Percentiles rank a stretch among this genome's conserved stretches.
Conservation (phyloP, 2,888 invertebrate species). For the Zaprionus obscuricornis region DNA sequence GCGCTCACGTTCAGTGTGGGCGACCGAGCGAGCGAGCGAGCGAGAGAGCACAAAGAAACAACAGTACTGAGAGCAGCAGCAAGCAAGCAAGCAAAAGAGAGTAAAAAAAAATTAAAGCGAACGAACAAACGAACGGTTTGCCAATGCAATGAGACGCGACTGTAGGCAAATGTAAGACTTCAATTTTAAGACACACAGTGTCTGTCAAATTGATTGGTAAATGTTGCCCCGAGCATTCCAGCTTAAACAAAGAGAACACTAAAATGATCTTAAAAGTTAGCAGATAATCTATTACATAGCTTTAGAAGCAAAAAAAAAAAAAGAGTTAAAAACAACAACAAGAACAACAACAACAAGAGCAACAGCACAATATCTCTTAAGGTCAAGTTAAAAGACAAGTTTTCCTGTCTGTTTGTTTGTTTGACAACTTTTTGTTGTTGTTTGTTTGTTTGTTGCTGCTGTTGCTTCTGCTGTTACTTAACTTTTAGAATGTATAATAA, state of each 20-base stretch:
- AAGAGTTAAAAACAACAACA: too few relatives aligned
- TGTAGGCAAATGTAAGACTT: constrained; percentile 32
- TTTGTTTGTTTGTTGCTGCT: not conserved
- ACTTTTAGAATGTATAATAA: too few relatives aligned
- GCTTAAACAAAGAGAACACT: too few relatives aligned
- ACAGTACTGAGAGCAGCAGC: not conserved
- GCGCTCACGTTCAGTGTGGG: constrained; percentile 23
- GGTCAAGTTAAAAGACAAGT: not conserved
- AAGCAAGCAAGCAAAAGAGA: not conserved
- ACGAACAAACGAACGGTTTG: constrained; percentile 37
- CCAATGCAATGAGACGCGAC: constrained; percentile 48
- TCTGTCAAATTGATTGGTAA: constrained; percentile 10
- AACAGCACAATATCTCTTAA: too few relatives aligned
- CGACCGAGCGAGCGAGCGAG: constrained; percentile 17
- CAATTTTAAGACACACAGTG: too few relatives aligned
- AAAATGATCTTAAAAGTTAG: too few relatives aligned
- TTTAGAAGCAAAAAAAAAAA: too few relatives aligned
- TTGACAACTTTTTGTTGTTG: too few relatives aligned
- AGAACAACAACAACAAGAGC: too few relatives aligned
- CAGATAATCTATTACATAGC: not conserved
- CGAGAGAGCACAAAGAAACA: too few relatives aligned
- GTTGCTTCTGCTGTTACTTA: too few relatives aligned
- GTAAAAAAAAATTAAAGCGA: not conserved
- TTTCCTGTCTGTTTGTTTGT: not conserved
- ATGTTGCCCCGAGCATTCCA: not conserved